Percentiles rank a stretch among this genome's conserved stretches.
Evolutionary conservation across 2,113 vertebrate genomes (phyloP).

Genomic region (Panthera leo): DNA sequence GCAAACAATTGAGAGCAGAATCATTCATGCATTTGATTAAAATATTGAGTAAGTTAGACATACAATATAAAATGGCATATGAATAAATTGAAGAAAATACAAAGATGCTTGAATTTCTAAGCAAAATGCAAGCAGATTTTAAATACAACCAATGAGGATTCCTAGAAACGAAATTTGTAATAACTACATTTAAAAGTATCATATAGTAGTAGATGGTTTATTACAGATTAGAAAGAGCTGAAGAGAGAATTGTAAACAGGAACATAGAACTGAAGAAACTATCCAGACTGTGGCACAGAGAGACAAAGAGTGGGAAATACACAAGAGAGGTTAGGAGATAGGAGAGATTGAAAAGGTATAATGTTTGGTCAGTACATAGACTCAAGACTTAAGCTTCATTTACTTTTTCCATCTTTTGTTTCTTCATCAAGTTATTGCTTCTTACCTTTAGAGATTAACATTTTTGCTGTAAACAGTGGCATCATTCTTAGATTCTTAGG

Average conservation of each 20-base stretch:
- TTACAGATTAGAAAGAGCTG: neutral
- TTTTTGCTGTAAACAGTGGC: neutral
- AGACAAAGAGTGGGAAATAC: neutral
- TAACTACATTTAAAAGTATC: neutral
- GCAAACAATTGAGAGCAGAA: neutral
- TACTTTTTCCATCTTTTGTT: neutral
- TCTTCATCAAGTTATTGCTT: neutral
- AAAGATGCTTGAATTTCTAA: neutral
- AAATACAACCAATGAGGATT: neutral
- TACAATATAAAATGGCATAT: neutral
- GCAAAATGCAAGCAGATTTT: neutral
- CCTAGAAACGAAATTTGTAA: neutral
- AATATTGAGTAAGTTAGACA: neutral
- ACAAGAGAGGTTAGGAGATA: neutral
- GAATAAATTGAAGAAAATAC: neutral
- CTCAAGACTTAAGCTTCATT: neutral
- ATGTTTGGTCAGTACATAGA: neutral
- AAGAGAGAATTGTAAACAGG: neutral
- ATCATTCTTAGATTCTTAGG: neutral
- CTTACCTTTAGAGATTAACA: neutral
- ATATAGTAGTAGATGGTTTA: neutral
- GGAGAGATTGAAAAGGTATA: neutral
- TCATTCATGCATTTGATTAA: neutral
- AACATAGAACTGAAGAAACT: neutral
- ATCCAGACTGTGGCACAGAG: neutral